Percentiles rank a stretch among this genome's conserved stretches.
Conservation (phyloP, 2,888 invertebrate genomes). For the Cerastis rubricosa region DNA sequence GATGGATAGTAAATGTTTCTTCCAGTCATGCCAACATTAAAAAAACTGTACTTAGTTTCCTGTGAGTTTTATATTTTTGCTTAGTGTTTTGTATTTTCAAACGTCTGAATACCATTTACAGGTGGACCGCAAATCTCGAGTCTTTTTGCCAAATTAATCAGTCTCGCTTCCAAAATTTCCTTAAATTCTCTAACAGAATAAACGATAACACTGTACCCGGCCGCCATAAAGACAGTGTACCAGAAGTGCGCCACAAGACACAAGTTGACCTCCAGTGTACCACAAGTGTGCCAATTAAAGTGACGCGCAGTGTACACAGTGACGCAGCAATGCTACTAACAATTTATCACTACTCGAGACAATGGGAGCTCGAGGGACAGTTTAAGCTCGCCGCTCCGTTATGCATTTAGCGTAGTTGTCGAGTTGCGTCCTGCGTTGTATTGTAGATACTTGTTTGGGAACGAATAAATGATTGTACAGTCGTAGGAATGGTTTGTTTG, state of each 20-base stretch:
- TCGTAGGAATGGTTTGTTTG: neutral
- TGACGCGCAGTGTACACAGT: conserved; percentile 51
- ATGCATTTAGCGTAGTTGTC: conserved; percentile 59
- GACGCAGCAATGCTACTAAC: conserved; percentile 56
- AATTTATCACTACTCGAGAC: conserved; percentile 65
- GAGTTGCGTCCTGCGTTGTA: conserved; percentile 9
- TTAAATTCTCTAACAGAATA: conserved; percentile 20
- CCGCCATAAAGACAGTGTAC: conserved; percentile 30
- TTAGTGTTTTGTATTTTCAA: neutral
- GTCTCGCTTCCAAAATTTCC: neutral
- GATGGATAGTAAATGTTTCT: neutral
- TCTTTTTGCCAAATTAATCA: neutral
- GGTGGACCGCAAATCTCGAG: neutral
- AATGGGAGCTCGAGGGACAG: conserved; percentile 66
- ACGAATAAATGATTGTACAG: neutral
- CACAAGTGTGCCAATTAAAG: conserved; percentile 61
- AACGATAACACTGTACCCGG: neutral
- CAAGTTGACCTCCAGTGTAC: conserved; percentile 39
- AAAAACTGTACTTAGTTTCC: neutral
- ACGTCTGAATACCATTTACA: neutral
- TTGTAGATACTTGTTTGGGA: neutral
- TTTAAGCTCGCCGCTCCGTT: conserved; percentile 61
- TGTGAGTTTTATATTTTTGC: neutral
- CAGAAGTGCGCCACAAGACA: neutral
- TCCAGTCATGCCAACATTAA: neutral